These are phyloP conservation scores for Eilema griseolum DNA, from an alignment of 2,888 invertebrate species.

Conservation along the genomic window DNA sequence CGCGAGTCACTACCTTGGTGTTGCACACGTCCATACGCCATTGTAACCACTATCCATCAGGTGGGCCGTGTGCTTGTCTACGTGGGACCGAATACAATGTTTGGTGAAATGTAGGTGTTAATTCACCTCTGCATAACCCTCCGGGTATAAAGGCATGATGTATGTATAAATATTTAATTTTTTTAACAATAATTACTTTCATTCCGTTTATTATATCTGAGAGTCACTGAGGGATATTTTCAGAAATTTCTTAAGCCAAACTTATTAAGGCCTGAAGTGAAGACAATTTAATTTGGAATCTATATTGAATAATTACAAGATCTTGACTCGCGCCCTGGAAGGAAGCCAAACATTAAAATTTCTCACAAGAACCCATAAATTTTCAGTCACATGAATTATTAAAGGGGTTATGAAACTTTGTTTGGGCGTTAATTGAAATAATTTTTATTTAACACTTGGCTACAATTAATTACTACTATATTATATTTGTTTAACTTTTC, in stretches of 20 bases:
- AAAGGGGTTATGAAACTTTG: conserved; percentile 24
- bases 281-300: conserved; percentile 25
- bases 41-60: no score
- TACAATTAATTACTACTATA: background rate
- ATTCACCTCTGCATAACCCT: no score
- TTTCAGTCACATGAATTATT: conserved; percentile 36
- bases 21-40: no score
- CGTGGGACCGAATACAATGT: no score
- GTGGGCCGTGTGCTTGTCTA: no score
- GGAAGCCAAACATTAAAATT: conserved; percentile 40
- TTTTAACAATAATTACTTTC: no score
- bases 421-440: conserved; percentile 23
- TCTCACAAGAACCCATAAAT: conserved; percentile 36
- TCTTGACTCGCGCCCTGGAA: conserved; percentile 30
- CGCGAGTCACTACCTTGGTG: no score
- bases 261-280: background rate
- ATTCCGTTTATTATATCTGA: no score
- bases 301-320: conserved; percentile 48
- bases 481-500: background rate
- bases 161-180: no score
- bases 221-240: no score
- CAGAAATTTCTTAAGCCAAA: background rate
- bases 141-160: no score
- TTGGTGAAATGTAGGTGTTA: no score
- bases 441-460: conserved; percentile 2